Percentiles rank a stretch among this genome's conserved stretches.
phyloP scores from a whole-genome alignment of 2,888 invertebrate species.

The Steinernema scapterisci region DNA sequence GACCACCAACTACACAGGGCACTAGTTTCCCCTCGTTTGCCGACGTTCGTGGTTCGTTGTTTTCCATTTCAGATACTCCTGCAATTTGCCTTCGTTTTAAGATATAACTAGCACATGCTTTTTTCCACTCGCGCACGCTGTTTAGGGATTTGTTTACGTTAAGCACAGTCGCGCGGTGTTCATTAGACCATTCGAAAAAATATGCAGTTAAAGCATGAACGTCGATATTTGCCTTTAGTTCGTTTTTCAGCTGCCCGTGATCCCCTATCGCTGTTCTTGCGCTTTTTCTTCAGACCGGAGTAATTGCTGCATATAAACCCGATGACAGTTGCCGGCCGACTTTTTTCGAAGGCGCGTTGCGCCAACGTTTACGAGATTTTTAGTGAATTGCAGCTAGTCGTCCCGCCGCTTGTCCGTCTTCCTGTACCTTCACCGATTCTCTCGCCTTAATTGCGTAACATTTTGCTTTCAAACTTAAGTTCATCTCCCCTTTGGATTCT shows the following conservation, averaged over 20 bases:
- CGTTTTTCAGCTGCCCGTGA: neutral
- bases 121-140: neutral
- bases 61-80: neutral
- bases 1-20: neutral
- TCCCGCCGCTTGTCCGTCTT: too few species aligned
- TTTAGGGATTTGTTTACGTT: conserved; percentile 2
- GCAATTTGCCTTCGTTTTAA: neutral
- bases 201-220: neutral
- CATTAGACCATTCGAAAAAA: conserved; percentile 4
- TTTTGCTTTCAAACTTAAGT: neutral
- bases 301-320: conserved; percentile 18
- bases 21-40: neutral
- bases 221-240: neutral
- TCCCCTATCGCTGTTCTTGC: neutral
- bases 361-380: neutral
- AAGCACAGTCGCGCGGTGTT: neutral
- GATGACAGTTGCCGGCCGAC: neutral
- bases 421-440: too few species aligned
- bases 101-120: neutral
- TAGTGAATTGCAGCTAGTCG: neutral
- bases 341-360: neutral
- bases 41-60: neutral
- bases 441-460: too few species aligned
- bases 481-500: too few species aligned
- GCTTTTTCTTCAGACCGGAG: neutral